Conservation (phyloP, 2,888 invertebrate genomes). For the Stegophylla sp. region DNA sequence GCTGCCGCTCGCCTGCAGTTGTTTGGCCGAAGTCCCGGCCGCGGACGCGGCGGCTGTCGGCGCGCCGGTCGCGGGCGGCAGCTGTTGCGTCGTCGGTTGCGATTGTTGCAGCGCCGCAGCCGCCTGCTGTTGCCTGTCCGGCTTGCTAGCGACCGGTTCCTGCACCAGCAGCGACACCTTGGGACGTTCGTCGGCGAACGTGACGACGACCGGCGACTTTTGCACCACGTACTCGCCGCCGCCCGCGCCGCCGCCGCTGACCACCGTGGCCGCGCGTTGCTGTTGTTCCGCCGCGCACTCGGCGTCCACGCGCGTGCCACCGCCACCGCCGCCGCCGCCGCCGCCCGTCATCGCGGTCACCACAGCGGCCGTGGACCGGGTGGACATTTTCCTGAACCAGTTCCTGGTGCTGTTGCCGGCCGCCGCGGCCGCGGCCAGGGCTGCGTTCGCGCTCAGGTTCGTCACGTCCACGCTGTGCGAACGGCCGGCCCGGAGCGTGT, state of each 20-base stretch:
- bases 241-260: background rate
- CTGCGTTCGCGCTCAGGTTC: slow-evolving; percentile 66
- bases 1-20: slow-evolving; percentile 69
- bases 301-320: background rate
- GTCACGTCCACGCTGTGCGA: slow-evolving; percentile 87
- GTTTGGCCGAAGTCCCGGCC: slow-evolving; percentile 67
- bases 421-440: slow-evolving; percentile 20
- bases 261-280: slow-evolving; percentile 5
- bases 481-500: slow-evolving; percentile 74
- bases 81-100: slow-evolving; percentile 79
- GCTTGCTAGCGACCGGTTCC: slow-evolving; percentile 22
- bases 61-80: slow-evolving; percentile 75
- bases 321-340: background rate
- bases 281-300: slow-evolving; percentile 25
- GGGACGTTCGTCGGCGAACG: slow-evolving; percentile 50
- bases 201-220: slow-evolving; percentile 53
- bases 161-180: slow-evolving; percentile 44
- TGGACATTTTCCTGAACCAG: slow-evolving; percentile 50
- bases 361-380: slow-evolving; percentile 4
- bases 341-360: background rate
- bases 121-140: slow-evolving; percentile 9
- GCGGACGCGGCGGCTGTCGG: too few species aligned
- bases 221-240: slow-evolving; percentile 40
- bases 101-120: slow-evolving; percentile 63
- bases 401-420: slow-evolving; percentile 39